A percentile compares a stretch with the other conserved stretches of the same genome.
Evolutionary conservation across 2,888 invertebrate genomes (phyloP).

Genomic region (Penaeus monodon): DNA sequence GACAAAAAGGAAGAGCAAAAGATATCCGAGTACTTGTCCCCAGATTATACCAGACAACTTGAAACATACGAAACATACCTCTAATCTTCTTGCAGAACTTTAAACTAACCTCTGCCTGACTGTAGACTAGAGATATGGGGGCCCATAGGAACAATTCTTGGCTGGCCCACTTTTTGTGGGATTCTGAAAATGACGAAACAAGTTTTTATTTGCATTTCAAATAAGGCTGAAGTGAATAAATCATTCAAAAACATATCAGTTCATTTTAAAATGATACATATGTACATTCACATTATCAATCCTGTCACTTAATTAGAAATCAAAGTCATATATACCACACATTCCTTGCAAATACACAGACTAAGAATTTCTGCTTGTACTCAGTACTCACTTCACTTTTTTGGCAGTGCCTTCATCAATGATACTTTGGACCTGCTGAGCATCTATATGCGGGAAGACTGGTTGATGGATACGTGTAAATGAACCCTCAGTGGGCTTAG

Average conservation of each 20-base stretch:
- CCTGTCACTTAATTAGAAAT: too few relatives aligned
- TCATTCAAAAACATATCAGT: not conserved
- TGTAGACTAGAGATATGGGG: conserved; percentile 84
- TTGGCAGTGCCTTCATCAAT: conserved; percentile 88
- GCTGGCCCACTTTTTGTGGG: conserved; percentile 72
- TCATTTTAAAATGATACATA: not conserved
- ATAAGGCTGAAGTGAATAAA: not conserved
- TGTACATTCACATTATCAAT: too few relatives aligned
- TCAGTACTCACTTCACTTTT: conserved; percentile 63
- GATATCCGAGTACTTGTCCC: not conserved
- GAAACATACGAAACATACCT: conserved; percentile 72
- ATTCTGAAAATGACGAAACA: conserved; percentile 70
- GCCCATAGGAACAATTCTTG: conserved; percentile 91
- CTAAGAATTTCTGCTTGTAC: too few relatives aligned
- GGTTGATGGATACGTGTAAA: conserved; percentile 95
- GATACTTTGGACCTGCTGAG: conserved; percentile 82
- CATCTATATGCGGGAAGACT: conserved; percentile 83
- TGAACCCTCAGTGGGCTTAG: conserved; percentile 93
- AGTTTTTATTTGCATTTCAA: not conserved
- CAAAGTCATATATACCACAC: too few relatives aligned
- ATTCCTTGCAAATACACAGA: too few relatives aligned
- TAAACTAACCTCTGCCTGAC: conserved; percentile 83
- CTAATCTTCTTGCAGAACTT: conserved; percentile 89
- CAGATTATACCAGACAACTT: not conserved
- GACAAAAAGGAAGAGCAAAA: not conserved